Evolutionary conservation across 2,888 invertebrate genomes (phyloP), one percentile per base, ranked within the genome.

Genomic region (Branchipolynoe longqiensis): DNA sequence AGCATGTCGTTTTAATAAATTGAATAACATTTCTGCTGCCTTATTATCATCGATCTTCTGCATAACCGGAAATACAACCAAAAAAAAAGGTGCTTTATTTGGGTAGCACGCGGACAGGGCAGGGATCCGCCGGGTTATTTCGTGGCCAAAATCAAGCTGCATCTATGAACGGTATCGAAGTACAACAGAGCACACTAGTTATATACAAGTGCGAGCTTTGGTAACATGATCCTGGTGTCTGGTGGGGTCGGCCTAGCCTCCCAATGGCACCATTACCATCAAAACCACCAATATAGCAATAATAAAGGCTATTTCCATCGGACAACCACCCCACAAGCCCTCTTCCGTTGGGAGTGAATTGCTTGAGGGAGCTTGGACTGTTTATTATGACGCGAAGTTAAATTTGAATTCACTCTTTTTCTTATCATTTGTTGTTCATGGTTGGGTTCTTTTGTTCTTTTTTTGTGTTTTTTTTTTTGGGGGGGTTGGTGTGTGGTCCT

Each of bases 381-480:
- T 56, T 25, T 58, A 62, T 62, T 62, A 62, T 62, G 62, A 62
- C 62, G 62, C 18, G n/a, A n/a, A n/a, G n/a, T n/a, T n/a, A n/a
- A 18, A 58, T 62, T 14, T 3, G 25, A 14, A 62, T 62, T 14
- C 25, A 28, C 62, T 62, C 12, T 4, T 62, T 31, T 48, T 62
- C 62, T n/a, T n/a, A 62, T 14, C 58, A 58, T 18, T 58, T 18
- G 25, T 62, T 62, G 62, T 62, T 31, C 31, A 25, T 62, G 2
- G 25, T 62, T 62, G 62, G 14, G 62, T 31, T 62, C 2, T 2
- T n/a, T n/a, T n/a, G n/a, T n/a, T n/a, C n/a, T n/a, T n/a, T n/a
- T n/a, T n/a, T n/a, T n/a, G n/a, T n/a, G n/a, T n/a, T n/a, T n/a
- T n/a, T n/a, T n/a, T n/a, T n/a, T n/a, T n/a, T n/a, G n/a, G n/a